phyloP scores from a whole-genome alignment of 2,888 invertebrate species.

The Tetramorium bicarinatum region DNA sequence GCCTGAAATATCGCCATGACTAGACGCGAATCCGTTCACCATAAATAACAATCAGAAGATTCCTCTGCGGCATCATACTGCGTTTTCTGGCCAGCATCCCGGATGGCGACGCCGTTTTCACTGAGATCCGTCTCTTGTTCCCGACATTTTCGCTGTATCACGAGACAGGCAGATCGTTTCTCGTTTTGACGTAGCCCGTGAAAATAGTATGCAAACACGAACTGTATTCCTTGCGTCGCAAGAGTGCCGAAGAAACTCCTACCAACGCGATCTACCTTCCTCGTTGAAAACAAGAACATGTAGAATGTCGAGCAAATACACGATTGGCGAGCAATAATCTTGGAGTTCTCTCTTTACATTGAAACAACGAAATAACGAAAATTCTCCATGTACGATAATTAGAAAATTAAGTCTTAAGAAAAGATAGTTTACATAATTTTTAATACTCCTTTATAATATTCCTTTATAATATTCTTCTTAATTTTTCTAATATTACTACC shows the following conservation, averaged over 20 bases:
- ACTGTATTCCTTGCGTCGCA: not conserved
- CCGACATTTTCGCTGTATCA: conserved; percentile 17
- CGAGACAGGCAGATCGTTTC: conserved; percentile 1
- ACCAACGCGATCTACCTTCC: not conserved
- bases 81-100: conserved; percentile 39
- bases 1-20: conserved; percentile 78
- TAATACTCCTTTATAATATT: not conserved
- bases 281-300: not conserved
- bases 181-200: conserved; percentile 4
- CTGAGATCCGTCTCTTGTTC: not conserved
- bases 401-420: not conserved
- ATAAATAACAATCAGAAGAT: conserved; percentile 77
- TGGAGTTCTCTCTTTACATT: not conserved
- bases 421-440: not conserved
- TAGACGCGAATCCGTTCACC: conserved; percentile 76
- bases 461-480: not conserved
- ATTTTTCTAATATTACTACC: not conserved
- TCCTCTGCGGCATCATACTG: conserved; percentile 60
- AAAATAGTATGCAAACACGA: conserved; percentile 27
- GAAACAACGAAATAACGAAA: not conserved
- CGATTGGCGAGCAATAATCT: conserved; percentile 20
- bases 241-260: conserved; percentile 13
- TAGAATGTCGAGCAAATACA: not conserved
- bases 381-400: not conserved
- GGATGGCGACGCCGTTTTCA: conserved; percentile 14